Conservation (phyloP, 2,888 invertebrate species). For the Dryomyza anilis region DNA sequence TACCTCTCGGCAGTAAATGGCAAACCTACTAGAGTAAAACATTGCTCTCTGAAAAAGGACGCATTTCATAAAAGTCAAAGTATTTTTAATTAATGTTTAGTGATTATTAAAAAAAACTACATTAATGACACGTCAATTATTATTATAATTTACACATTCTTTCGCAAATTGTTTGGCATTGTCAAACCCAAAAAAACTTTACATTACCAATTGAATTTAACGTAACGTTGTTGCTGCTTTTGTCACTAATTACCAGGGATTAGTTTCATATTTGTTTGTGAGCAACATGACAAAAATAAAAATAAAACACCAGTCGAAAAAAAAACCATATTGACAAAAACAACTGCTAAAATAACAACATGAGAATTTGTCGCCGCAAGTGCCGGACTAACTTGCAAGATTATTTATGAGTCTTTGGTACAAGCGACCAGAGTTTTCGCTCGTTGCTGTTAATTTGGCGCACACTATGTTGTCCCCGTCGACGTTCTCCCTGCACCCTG, state of each 20-base stretch:
- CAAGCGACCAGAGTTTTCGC: not conserved
- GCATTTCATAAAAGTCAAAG: no score
- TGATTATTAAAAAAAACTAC: no score
- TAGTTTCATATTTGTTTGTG: constrained; percentile 59
- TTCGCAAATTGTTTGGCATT: no score
- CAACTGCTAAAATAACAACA: not conserved
- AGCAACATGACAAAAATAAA: constrained; percentile 35
- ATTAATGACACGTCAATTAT: no score
- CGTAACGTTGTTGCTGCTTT: not conserved
- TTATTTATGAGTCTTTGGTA: constrained; percentile 10
- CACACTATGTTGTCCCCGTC: not conserved
- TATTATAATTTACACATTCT: no score
- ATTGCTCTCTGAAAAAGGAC: no score
- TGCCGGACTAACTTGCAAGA: constrained; percentile 10
- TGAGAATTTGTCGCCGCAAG: not conserved
- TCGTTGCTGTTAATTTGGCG: not conserved
- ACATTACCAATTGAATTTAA: no score
- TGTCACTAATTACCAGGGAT: constrained; percentile 56
- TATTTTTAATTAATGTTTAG: no score
- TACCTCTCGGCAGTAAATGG: no score
- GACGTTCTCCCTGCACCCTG: not conserved
- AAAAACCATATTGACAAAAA: not conserved
- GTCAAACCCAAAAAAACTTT: no score
- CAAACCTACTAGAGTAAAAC: no score
- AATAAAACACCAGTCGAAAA: not conserved